Percentiles rank a stretch among this genome's conserved stretches.
phyloP scores from a whole-genome alignment of 1,140 invertebrate genomes.

The Aphis craccivora region DNA sequence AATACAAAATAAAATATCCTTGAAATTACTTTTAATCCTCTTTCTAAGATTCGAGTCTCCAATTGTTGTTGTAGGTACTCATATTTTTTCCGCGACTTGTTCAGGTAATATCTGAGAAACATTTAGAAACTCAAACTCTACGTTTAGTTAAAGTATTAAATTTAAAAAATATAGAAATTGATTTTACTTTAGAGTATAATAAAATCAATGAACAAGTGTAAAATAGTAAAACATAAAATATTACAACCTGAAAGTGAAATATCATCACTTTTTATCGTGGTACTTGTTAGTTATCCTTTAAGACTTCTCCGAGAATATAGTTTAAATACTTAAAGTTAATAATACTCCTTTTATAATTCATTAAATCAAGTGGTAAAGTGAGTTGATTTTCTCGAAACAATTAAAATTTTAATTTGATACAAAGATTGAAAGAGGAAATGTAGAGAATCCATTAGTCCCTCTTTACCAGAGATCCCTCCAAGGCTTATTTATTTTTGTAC shows the following conservation, averaged over 20 bases:
- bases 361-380: constrained; percentile 37
- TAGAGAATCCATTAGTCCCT: constrained; percentile 13
- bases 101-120: not conserved
- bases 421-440: not conserved
- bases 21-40: too few species aligned
- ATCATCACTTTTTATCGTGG: not conserved
- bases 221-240: not conserved
- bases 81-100: too few species aligned
- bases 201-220: not conserved
- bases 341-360: constrained; percentile 14
- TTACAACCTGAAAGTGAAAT: not conserved
- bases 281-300: constrained; percentile 14
- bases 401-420: constrained; percentile 38
- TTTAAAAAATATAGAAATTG: not conserved
- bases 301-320: not conserved
- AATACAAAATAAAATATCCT: too few species aligned
- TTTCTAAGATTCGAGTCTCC: too few species aligned
- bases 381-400: constrained; percentile 14
- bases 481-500: constrained; percentile 41
- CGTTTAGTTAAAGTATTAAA: not conserved
- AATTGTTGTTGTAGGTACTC: too few species aligned
- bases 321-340: constrained; percentile 5
- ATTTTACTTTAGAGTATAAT: not conserved
- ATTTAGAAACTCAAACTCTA: not conserved
- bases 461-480: constrained; percentile 29